These are phyloP conservation scores for Nasonia giraulti DNA, from an alignment of 1,140 invertebrate species.

Conservation along the genomic window DNA sequence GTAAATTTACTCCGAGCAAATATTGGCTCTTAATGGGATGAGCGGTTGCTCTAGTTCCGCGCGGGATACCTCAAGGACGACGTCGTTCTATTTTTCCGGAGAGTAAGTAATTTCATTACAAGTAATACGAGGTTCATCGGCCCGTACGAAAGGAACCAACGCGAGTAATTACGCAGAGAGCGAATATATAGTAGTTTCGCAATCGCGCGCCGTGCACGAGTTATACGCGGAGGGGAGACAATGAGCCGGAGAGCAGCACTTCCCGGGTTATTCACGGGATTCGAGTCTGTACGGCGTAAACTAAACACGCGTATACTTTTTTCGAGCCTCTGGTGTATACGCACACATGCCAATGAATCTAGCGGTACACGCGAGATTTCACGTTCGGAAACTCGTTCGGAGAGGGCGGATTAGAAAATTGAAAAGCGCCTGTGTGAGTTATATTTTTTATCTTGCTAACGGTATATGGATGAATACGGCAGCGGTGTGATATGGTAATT, in stretches of 20 bases:
- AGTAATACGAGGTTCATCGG: too few relatives aligned
- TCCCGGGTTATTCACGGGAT: conserved; percentile 38
- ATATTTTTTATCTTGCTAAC: neutral
- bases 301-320: neutral
- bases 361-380: neutral
- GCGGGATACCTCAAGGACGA: too few relatives aligned
- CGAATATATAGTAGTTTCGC: neutral
- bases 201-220: neutral
- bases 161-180: neutral
- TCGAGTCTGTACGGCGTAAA: neutral
- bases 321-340: neutral
- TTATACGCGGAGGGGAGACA: neutral
- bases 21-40: too few relatives aligned
- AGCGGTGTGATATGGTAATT: too few relatives aligned
- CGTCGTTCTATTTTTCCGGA: too few relatives aligned
- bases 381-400: too few relatives aligned
- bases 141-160: neutral
- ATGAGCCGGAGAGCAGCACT: conserved; percentile 21
- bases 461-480: too few relatives aligned
- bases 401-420: neutral
- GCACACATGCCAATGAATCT: neutral
- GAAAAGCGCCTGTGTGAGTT: neutral
- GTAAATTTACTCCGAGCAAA: too few relatives aligned
- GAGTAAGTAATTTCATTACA: too few relatives aligned
- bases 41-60: too few relatives aligned